These are phyloP conservation scores for Bovichtus variegatus DNA, from an alignment of 2,797 vertebrate species.

Conservation along the genomic window DNA sequence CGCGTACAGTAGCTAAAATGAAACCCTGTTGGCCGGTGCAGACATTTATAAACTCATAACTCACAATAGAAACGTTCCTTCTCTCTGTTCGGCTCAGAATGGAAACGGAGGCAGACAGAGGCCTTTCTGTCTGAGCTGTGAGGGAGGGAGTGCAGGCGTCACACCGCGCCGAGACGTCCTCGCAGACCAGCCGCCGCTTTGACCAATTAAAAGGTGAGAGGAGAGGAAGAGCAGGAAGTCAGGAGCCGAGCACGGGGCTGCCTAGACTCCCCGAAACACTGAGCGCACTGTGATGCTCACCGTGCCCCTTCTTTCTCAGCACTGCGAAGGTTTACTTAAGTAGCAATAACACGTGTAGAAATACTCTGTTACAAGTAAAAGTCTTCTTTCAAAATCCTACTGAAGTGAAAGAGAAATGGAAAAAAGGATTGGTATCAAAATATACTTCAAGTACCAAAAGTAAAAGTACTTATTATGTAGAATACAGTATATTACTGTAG, in stretches of 20 bases:
- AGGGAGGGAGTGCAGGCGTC: slow-evolving; percentile 49
- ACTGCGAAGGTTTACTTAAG: background rate
- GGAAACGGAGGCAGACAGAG: slow-evolving; percentile 63
- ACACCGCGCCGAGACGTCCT: slow-evolving; percentile 48
- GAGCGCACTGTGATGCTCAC: slow-evolving; percentile 41
- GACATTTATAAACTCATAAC: slow-evolving; percentile 33
- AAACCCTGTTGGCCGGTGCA: background rate
- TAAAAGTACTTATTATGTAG: too few species aligned
- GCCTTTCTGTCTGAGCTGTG: slow-evolving; percentile 58
- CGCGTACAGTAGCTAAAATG: slow-evolving; percentile 19
- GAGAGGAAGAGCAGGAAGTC: slow-evolving; percentile 68
- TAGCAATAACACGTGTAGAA: background rate
- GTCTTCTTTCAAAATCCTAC: background rate
- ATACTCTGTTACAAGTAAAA: background rate
- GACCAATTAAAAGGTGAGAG: slow-evolving; percentile 72
- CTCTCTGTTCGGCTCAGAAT: slow-evolving; percentile 10
- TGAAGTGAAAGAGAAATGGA: background rate
- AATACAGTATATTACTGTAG: too few species aligned
- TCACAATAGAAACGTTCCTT: slow-evolving; percentile 44
- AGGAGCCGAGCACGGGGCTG: slow-evolving; percentile 40
- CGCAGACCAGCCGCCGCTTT: slow-evolving; percentile 17
- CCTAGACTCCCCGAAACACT: slow-evolving; percentile 39
- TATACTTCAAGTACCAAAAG: background rate
- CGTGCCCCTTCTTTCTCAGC: background rate
- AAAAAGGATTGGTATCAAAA: background rate